Percentiles rank a stretch among this genome's conserved stretches.
phyloP scores from a whole-genome alignment of 2,113 vertebrate genomes.

The Saccopteryx bilineata region DNA sequence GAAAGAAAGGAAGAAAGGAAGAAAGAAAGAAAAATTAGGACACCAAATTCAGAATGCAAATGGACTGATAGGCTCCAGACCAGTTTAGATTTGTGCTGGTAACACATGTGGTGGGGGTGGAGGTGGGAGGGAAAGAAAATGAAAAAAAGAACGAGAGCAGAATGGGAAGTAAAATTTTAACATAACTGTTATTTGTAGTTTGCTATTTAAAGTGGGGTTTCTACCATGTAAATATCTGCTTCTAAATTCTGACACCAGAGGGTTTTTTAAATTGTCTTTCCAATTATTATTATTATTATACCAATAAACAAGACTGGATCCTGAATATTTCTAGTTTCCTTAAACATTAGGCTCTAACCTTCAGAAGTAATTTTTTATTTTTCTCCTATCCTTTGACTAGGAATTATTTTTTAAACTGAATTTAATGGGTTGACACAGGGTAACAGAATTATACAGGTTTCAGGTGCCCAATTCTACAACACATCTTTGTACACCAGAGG shows the following conservation, averaged over 20 bases:
- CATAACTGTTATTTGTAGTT: background rate
- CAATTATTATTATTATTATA: too few relatives aligned
- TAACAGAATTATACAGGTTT: too few relatives aligned
- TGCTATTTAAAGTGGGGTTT: background rate
- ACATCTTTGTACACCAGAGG: background rate
- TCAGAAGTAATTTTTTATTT: too few relatives aligned
- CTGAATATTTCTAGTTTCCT: too few relatives aligned
- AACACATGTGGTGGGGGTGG: too few relatives aligned
- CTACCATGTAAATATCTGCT: background rate
- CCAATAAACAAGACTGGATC: too few relatives aligned
- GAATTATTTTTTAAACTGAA: too few relatives aligned
- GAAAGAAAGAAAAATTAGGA: background rate
- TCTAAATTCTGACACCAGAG: background rate
- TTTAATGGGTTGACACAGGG: too few relatives aligned
- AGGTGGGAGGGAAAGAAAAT: background rate
- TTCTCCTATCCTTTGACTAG: too few relatives aligned
- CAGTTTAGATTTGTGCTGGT: background rate
- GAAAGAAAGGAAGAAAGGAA: background rate
- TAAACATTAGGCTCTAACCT: too few relatives aligned
- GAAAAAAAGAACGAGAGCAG: background rate
- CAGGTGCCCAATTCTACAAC: too few relatives aligned
- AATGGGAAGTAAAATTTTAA: constrained; percentile 8
- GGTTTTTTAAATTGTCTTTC: background rate
- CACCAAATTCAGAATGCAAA: constrained; percentile 2
- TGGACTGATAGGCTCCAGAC: background rate